phyloP scores from a whole-genome alignment of 2,797 vertebrate species.

The Halcyon chelicuti region DNA sequence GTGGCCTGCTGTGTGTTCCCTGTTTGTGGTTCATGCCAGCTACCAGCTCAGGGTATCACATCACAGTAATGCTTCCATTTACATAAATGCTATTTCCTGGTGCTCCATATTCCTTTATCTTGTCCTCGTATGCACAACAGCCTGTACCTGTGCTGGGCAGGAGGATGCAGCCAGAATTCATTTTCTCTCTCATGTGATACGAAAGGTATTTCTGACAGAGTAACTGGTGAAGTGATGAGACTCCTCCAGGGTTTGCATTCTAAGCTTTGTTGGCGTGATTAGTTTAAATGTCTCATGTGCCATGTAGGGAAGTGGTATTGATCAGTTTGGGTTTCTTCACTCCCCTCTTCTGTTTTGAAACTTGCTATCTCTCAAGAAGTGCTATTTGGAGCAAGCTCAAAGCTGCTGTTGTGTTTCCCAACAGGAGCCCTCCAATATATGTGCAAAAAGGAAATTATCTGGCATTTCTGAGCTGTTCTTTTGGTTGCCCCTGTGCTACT shows the following conservation, averaged over 20 bases:
- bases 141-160: constrained; percentile 29
- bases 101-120: constrained; percentile 16
- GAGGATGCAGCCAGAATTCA: constrained; percentile 18
- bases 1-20: not conserved
- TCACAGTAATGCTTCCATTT: not conserved
- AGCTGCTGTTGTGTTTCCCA: constrained; percentile 18
- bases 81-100: not conserved
- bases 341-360: constrained; percentile 11
- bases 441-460: constrained; percentile 9
- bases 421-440: not conserved
- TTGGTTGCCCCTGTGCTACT: not conserved
- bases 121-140: not conserved
- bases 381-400: not conserved
- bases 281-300: not conserved
- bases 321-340: not conserved
- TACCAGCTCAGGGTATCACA: not conserved
- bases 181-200: constrained; percentile 24
- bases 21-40: not conserved
- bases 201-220: constrained; percentile 39
- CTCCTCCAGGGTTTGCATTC: constrained; percentile 37
- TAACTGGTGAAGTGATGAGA: constrained; percentile 20
- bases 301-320: not conserved
- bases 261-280: constrained; percentile 21
- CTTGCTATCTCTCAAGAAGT: not conserved
- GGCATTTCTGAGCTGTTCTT: constrained; percentile 17